These are phyloP conservation scores for Bombus breviceps DNA, from an alignment of 1,140 invertebrate species.

Conservation along the genomic window DNA sequence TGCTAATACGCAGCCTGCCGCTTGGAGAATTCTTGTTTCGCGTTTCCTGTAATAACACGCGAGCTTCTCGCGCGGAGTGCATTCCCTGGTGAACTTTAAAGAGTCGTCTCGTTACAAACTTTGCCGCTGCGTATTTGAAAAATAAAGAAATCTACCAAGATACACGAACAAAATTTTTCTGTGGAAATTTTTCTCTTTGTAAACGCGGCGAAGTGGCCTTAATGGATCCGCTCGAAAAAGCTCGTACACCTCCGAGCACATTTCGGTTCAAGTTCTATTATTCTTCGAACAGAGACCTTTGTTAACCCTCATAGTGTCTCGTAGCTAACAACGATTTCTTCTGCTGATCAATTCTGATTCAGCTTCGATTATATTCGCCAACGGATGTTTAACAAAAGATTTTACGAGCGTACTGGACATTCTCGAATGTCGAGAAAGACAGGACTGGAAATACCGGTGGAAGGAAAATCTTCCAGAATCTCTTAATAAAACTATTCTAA, in stretches of 20 bases:
- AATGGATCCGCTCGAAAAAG: neutral
- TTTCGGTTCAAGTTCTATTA: neutral
- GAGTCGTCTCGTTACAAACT: conserved; percentile 40
- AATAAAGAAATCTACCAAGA: conserved; percentile 35
- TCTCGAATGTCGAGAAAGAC: no score
- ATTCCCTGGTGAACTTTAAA: conserved; percentile 37
- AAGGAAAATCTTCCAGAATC: no score
- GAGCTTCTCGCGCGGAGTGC: conserved; percentile 4
- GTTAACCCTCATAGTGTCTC: neutral
- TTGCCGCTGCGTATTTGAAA: neutral
- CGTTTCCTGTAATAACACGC: conserved; percentile 3
- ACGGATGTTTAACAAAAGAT: no score
- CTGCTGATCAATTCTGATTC: neutral
- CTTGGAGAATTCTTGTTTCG: conserved; percentile 23
- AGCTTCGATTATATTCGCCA: neutral
- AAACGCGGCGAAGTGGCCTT: neutral
- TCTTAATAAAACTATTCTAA: no score
- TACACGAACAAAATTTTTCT: neutral
- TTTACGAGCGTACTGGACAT: no score
- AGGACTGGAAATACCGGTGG: no score
- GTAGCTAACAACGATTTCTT: neutral
- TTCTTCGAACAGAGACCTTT: neutral
- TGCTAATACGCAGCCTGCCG: neutral
- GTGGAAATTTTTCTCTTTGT: neutral
- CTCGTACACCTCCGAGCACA: neutral